Evolutionary conservation across 2,797 vertebrate species (phyloP), one percentile per base, ranked within the genome.

Genomic region (Sebastes matsubarae): DNA sequence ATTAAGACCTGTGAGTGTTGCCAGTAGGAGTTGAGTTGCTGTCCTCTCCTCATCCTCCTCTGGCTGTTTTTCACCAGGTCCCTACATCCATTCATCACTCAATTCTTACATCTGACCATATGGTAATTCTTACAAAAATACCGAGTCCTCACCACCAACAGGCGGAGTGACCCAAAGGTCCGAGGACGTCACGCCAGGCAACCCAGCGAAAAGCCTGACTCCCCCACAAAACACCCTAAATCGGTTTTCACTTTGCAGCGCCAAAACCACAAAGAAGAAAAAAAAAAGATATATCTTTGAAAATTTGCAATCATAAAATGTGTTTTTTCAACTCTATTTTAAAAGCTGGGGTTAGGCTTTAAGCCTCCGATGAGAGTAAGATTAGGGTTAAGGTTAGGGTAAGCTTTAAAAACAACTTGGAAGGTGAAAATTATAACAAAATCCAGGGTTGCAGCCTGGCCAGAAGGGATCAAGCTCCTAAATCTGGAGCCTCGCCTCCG

Each of bases 341-440:
- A 86, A 85, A 85, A 88, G 73, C 68, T 6, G 55, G 67, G 83
- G 83, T 84, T 79, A 57, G 68, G 66, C 75, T 75, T 76, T 78
- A 88, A 88, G 80, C 81, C 82, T 88, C 64, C 59, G 68, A 87
- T 83, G 88, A 93, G 82, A 84, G 77, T 75, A 79, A 81, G 89
- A 92, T 93, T 85, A 87, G 79, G 79, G 88, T 91, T 89, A 89
- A 80, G 88, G 87, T 90, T 88, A 55, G 79, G 75, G 79, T 79
- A 73, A 92, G 76, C 86, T 84, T 87, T 87, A 80, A 90, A 93
- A 92, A 89, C 85, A 86, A 84, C 85, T 72, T 58, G 57, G 79
- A 72, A 86, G 81, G 89, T 92, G 88, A 92, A 90, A 86, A 93
- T 90, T 91, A 91, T 75, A 83, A 90, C 57, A 82, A 91, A 91